phyloP scores from a whole-genome alignment of 2,888 invertebrate species.

The Drosophila barbarae region DNA sequence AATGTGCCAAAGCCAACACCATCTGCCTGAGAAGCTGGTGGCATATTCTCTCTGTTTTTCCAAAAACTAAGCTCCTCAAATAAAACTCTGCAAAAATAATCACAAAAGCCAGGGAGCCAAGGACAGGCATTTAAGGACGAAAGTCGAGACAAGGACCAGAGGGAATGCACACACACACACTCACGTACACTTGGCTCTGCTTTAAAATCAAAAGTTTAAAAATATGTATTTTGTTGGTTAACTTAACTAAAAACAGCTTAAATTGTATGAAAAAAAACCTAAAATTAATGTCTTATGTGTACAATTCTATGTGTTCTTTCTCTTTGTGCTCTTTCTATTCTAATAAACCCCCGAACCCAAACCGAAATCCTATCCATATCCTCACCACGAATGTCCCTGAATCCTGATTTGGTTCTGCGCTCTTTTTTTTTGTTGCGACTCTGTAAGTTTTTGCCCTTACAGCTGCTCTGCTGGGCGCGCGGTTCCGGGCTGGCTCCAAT shows the following conservation, averaged over 20 bases:
- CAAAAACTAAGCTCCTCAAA: constrained; percentile 29
- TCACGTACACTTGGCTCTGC: constrained; percentile 19
- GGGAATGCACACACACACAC: constrained; percentile 15
- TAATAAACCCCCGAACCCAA: constrained; percentile 46
- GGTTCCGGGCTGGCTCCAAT: constrained; percentile 88
- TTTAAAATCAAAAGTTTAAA: constrained; percentile 21
- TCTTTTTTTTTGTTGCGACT: constrained; percentile 61
- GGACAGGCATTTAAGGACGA: constrained; percentile 19
- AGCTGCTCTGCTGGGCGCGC: constrained; percentile 89
- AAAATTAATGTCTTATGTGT: constrained; percentile 53
- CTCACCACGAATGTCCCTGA: neutral
- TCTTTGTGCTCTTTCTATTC: constrained; percentile 65
- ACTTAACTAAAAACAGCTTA: constrained; percentile 11
- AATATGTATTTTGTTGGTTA: neutral
- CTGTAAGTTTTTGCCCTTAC: constrained; percentile 81
- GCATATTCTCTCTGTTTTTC: neutral
- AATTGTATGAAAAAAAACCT: constrained; percentile 15
- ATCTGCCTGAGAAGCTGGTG: neutral
- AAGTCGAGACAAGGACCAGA: constrained; percentile 10
- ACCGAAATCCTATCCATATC: constrained; percentile 3
- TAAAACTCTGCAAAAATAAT: constrained; percentile 38
- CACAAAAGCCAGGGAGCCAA: constrained; percentile 6
- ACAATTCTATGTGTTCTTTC: constrained; percentile 64
- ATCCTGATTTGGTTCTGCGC: constrained; percentile 32
- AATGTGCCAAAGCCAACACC: constrained; percentile 16